phyloP scores from a whole-genome alignment of 1,140 invertebrate genomes.

The Drosophila eugracilis region DNA sequence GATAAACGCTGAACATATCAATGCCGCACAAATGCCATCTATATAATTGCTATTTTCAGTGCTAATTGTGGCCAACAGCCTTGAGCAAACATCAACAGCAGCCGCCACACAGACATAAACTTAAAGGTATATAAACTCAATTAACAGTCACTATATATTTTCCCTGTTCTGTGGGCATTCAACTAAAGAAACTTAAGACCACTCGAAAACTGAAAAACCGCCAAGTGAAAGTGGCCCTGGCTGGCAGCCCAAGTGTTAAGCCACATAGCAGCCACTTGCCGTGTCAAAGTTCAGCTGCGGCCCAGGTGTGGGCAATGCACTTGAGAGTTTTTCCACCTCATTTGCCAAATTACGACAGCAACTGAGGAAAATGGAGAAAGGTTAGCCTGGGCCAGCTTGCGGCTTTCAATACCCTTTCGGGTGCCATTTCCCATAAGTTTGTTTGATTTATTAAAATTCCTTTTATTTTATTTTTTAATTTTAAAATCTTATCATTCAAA shows the following conservation, averaged over 20 bases:
- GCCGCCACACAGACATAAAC: conserved; percentile 6
- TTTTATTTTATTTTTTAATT: too few species aligned
- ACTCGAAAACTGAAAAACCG: conserved; percentile 31
- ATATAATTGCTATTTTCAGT: conserved; percentile 37
- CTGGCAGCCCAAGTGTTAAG: conserved; percentile 6
- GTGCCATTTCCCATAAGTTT: not conserved
- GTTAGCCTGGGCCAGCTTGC: not conserved
- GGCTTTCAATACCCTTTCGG: not conserved
- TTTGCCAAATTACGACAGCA: conserved; percentile 54
- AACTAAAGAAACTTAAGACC: conserved; percentile 22
- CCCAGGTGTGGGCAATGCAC: conserved; percentile 55
- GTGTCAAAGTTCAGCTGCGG: conserved; percentile 50
- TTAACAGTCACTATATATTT: conserved; percentile 54
- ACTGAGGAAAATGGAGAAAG: conserved; percentile 3
- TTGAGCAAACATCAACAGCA: conserved; percentile 22
- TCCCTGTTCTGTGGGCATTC: conserved; percentile 47
- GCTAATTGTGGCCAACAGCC: conserved; percentile 61
- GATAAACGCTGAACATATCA: not conserved
- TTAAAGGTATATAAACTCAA: conserved; percentile 61
- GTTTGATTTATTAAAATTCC: too few species aligned
- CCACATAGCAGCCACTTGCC: conserved; percentile 28
- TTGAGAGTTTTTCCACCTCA: conserved; percentile 48
- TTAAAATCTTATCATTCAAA: too few species aligned
- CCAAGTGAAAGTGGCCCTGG: conserved; percentile 72
- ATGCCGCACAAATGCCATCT: conserved; percentile 9